Evolutionary conservation across 2,797 vertebrate genomes (phyloP).

Genomic region (Monodelphis domestica): DNA sequence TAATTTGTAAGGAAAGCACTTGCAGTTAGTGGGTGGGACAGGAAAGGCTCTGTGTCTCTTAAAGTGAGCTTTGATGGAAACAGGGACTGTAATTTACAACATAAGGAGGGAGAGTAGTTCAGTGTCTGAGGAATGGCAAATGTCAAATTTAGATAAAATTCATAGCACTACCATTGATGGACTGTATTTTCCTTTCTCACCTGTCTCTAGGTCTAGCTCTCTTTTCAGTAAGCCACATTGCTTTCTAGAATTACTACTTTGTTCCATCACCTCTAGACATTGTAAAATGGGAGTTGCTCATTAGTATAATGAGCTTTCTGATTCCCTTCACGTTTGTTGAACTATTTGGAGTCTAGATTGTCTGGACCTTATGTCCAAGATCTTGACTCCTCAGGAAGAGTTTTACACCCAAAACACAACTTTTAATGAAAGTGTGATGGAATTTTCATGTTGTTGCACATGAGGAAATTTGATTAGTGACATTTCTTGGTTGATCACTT

Average conservation of each 20-base stretch:
- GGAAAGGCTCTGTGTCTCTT: background rate
- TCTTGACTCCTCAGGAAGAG: background rate
- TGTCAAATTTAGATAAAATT: background rate
- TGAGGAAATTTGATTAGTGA: background rate
- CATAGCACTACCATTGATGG: background rate
- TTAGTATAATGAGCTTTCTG: background rate
- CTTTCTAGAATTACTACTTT: background rate
- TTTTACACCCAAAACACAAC: background rate
- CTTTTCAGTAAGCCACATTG: background rate
- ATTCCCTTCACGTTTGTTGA: background rate
- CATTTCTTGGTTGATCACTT: background rate
- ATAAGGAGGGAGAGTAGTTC: background rate
- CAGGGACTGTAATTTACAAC: background rate
- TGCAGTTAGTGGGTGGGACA: background rate
- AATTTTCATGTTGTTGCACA: background rate
- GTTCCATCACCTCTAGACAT: background rate
- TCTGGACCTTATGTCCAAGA: background rate
- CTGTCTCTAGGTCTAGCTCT: background rate
- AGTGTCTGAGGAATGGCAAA: background rate
- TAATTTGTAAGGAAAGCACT: background rate
- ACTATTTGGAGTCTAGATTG: background rate
- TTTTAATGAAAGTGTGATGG: background rate
- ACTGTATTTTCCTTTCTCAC: background rate
- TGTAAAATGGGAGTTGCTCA: background rate
- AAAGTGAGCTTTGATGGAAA: background rate